These are phyloP conservation scores for Epiblema foenella DNA, from an alignment of 2,888 invertebrate species.

Conservation along the genomic window DNA sequence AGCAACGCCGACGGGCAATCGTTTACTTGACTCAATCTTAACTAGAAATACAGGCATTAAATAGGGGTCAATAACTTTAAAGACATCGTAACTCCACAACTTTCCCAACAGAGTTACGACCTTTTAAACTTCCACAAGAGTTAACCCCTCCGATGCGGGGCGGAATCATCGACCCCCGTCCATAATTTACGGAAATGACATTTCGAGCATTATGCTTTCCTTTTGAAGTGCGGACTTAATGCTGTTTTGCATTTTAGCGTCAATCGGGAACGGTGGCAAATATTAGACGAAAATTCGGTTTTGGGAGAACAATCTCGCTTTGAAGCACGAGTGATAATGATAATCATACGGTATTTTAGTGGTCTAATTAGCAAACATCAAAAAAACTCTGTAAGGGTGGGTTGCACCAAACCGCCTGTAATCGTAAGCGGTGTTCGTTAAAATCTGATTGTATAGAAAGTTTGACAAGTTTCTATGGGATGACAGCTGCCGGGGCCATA, in stretches of 20 bases:
- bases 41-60: conserved; percentile 68
- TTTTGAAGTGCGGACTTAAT: conserved; percentile 71
- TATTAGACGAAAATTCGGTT: background rate
- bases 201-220: conserved; percentile 77
- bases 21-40: conserved; percentile 43
- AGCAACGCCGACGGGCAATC: conserved; percentile 36
- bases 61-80: conserved; percentile 50
- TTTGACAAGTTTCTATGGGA: too few species aligned
- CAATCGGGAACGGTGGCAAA: conserved; percentile 33
- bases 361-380: too few species aligned
- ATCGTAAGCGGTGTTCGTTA: too few species aligned
- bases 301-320: background rate
- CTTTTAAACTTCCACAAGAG: background rate
- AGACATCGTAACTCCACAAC: background rate
- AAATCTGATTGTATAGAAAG: too few species aligned
- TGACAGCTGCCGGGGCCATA: too few species aligned
- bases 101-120: background rate
- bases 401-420: too few species aligned
- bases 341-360: background rate
- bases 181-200: conserved; percentile 80
- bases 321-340: background rate
- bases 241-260: conserved; percentile 39
- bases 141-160: conserved; percentile 77
- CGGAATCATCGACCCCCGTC: conserved; percentile 66
- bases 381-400: too few species aligned